Conservation (phyloP, 2,113 vertebrate species). For the Paradisaea rubra region DNA sequence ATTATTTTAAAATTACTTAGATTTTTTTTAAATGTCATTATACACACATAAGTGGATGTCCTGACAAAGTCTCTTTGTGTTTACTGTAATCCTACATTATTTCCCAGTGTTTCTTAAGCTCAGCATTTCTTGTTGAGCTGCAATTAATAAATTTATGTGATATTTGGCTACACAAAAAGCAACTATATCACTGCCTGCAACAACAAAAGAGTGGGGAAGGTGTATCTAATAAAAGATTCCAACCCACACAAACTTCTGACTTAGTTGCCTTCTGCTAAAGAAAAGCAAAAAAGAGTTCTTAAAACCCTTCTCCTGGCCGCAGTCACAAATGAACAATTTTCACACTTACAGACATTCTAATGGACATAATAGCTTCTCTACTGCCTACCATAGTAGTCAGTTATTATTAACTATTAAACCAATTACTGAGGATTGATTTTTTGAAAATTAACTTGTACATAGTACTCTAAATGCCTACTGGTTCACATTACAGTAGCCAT, state of each 20-base stretch:
- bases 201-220: neutral
- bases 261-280: neutral
- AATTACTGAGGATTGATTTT: neutral
- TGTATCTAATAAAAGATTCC: neutral
- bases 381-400: neutral
- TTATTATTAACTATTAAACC: conserved; percentile 23
- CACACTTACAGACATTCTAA: neutral
- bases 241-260: neutral
- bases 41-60: neutral
- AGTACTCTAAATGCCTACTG: neutral
- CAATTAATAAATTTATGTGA: neutral
- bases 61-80: neutral
- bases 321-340: neutral
- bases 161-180: neutral
- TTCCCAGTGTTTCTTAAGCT: neutral
- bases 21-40: neutral
- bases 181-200: neutral
- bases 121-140: neutral
- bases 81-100: neutral
- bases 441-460: neutral
- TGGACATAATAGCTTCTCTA: neutral
- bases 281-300: neutral
- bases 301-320: neutral
- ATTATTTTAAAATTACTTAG: neutral
- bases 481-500: neutral